Evolutionary conservation across 2,113 vertebrate genomes (phyloP), one percentile per base, ranked within the genome.

Genomic region (Girardinichthys multiradiatus): DNA sequence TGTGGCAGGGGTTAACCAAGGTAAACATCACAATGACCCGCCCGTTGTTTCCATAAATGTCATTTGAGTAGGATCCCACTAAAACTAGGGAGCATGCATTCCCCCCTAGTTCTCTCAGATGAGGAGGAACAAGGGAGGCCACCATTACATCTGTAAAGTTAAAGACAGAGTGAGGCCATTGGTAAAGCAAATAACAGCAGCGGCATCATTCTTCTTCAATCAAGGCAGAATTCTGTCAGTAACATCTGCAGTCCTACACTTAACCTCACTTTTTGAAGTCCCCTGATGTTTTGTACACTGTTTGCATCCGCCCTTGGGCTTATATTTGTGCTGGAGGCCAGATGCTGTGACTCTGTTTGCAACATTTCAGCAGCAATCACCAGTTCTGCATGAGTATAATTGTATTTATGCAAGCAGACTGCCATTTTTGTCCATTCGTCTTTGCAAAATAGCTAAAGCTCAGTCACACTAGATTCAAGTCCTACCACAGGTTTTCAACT

Each of bases 11-110:
- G 65, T 75, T 64, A 64, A 1, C 7, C 24, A 35, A 76, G 35
- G 59, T 70, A 48, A 77, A 65, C 64, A 24, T 48, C 45, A 42
- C 14, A 26, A 1, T 77, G 57, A 80, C 66, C 66, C 29, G 10
- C 51, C 31, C 29, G 35, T 45, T 28, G 72, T 70, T 79, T 42
- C 24, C 35, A 39, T 29, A 21, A 31, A 42, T 62, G 68, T 64
- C 30, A 48, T 57, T n/a, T 0, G 0, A 39, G 48, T 30, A 6
- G 4, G 0, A 13, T 57, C 26, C 28, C 75, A 30, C n/a, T 39
- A 51, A 27, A 42, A 15, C 39, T 42, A 42, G 64, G 59, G n/a
- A 2, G 0, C 54, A 37, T 24, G 17, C 30, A n/a, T 57, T 13
- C 4, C 39, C 17, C 39, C 39, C 39, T 4, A 17, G 14, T 17